phyloP scores from a whole-genome alignment of 2,797 vertebrate genomes.

The Microchirus variegatus region DNA sequence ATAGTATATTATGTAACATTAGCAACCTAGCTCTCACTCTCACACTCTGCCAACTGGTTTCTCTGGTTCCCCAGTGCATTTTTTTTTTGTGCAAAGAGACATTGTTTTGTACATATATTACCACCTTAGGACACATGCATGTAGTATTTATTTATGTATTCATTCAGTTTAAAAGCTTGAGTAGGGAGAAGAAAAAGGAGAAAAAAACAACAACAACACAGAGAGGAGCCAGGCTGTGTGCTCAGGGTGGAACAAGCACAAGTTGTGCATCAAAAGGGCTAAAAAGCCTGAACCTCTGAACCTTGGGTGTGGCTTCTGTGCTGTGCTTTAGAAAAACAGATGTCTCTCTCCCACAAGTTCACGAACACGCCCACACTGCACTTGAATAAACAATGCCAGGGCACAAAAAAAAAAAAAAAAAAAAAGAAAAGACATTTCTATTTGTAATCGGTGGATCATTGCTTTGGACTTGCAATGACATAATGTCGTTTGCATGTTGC shows the following conservation, averaged over 20 bases:
- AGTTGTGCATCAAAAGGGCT: conserved; percentile 58
- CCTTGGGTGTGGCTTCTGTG: conserved; percentile 73
- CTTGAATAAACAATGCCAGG: conserved; percentile 65
- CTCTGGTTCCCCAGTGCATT: too few species aligned
- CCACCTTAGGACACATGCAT: background rate
- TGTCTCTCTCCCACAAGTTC: conserved; percentile 63
- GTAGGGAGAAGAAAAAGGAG: background rate
- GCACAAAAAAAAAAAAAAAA: conserved; percentile 4
- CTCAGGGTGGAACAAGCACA: conserved; percentile 44
- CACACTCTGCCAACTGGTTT: too few species aligned
- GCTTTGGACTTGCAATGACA: conserved; percentile 7
- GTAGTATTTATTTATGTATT: background rate
- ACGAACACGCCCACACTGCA: conserved; percentile 61
- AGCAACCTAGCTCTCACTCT: too few species aligned
- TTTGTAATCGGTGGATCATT: conserved; percentile 21
- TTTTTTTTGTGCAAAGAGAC: too few species aligned
- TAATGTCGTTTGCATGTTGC: background rate
- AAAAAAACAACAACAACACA: background rate
- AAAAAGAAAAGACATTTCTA: conserved; percentile 24
- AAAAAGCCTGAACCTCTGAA: conserved; percentile 70
- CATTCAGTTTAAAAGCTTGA: conserved; percentile 5
- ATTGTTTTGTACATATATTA: background rate
- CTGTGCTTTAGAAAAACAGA: conserved; percentile 73
- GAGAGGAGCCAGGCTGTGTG: conserved; percentile 11
- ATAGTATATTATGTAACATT: too few species aligned